Evolutionary conservation across 2,113 vertebrate genomes (phyloP), one percentile per base, ranked within the genome.

Genomic region (Orthonyx spaldingii): DNA sequence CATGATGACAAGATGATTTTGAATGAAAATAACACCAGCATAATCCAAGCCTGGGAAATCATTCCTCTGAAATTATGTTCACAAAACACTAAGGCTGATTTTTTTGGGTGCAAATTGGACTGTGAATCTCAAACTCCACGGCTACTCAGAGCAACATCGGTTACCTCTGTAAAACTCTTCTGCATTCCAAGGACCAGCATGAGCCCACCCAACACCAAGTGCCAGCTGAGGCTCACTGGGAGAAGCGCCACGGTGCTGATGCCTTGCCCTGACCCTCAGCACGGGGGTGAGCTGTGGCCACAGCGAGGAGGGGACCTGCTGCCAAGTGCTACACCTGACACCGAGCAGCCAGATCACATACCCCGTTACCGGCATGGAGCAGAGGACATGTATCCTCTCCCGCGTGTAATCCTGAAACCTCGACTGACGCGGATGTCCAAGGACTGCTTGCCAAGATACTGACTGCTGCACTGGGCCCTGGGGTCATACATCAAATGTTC

Each of bases 401-500:
- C 12, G 64, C 4, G 1, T 1, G 49, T 1, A 4, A 30, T 64
- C 46, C 83, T 26, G 71, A 79, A 87, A 52, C 76, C 76, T 65
- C 26, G 1, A 35, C 94, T 28, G 56, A 79, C 3, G 27, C 33
- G 53, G 88, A 87, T 21, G 18, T 84, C 85, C 88, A 10, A 80
- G 59, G 72, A 92, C 60, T 82, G 49, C 46, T 84, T 95, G 92
- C 90, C 94, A 96, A 94, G 85, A 92, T 13, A 64, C 53, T 93
- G 94, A 93, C 83, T 95, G 85, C 89, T 83, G 92, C 60, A 7
- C 90, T 35, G 83, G 88, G 83, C 76, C 88, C 80, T 79, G 78
- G 72, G 86, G 88, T 93, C 88, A 88, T 94, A 95, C 94, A 94
- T 96, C 96, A 95, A 95, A 96, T 94, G 96, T 90, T 93, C 92